Conservation (phyloP, 2,797 vertebrate genomes). For the Bradypodion pumilum region DNA sequence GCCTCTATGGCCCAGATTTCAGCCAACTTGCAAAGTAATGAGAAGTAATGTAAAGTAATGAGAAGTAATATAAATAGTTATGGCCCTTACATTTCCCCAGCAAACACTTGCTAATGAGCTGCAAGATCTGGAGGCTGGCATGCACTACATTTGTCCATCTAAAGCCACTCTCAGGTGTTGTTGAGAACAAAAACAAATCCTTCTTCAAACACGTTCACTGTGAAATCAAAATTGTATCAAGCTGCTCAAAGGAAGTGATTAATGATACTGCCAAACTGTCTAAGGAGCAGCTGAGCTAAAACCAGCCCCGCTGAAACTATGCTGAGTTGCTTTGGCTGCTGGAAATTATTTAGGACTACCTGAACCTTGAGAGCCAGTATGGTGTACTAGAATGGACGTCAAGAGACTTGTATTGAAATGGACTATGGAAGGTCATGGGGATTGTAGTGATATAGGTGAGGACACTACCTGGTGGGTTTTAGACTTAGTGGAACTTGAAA, state of each 20-base stretch:
- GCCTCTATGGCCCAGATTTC: background rate
- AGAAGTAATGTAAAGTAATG: background rate
- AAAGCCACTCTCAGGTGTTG: background rate
- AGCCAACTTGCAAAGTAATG: background rate
- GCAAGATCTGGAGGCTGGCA: fast-evolving
- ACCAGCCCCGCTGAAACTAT: too few species aligned
- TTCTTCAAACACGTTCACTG: background rate
- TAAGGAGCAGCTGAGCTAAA: too few species aligned
- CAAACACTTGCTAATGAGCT: background rate
- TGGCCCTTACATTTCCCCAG: background rate
- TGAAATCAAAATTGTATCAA: background rate
- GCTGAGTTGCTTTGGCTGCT: too few species aligned
- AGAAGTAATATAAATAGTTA: fast-evolving
- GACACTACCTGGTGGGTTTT: too few species aligned
- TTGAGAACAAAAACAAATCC: background rate
- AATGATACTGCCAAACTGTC: too few species aligned
- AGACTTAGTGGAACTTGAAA: too few species aligned
- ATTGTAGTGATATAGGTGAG: too few species aligned
- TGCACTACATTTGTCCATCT: background rate
- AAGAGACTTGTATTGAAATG: too few species aligned
- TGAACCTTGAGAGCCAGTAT: too few species aligned
- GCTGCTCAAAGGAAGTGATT: background rate
- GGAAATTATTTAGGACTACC: too few species aligned
- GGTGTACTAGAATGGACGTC: too few species aligned
- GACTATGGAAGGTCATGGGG: too few species aligned